Percentiles rank a stretch among this genome's conserved stretches.
These are phyloP conservation scores for Antennarius striatus DNA, from an alignment of 2,113 vertebrate species.

Conservation along the genomic window DNA sequence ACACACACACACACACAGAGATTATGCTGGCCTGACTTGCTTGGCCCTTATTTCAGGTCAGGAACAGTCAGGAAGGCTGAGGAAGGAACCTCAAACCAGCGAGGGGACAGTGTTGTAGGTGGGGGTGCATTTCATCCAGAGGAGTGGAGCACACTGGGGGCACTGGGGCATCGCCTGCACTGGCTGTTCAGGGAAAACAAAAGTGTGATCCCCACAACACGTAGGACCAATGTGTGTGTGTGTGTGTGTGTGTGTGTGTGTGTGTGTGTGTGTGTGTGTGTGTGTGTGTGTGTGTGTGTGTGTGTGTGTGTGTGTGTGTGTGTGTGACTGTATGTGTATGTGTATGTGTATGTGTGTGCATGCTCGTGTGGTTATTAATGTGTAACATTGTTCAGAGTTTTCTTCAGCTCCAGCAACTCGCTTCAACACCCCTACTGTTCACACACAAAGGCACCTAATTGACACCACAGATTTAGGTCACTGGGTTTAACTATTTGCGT, in stretches of 20 bases:
- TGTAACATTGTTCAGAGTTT: slow-evolving; percentile 69
- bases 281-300: slow-evolving; percentile 24
- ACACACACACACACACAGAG: slow-evolving; percentile 25
- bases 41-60: slow-evolving; percentile 75
- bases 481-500: slow-evolving; percentile 58
- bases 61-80: slow-evolving; percentile 47
- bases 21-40: slow-evolving; percentile 43
- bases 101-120: slow-evolving; percentile 40
- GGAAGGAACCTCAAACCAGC: slow-evolving; percentile 33
- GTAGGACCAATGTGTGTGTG: slow-evolving; percentile 28
- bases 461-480: slow-evolving; percentile 72
- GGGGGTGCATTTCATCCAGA: slow-evolving; percentile 61
- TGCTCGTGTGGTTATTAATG: slow-evolving; percentile 51
- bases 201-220: slow-evolving; percentile 67
- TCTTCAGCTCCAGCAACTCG: slow-evolving; percentile 69
- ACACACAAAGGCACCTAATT: slow-evolving; percentile 71
- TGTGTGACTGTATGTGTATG: slow-evolving; percentile 17
- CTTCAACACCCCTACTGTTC: slow-evolving; percentile 66
- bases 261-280: slow-evolving; percentile 37
- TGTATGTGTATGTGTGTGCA: slow-evolving; percentile 39
- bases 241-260: slow-evolving; percentile 18
- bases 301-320: slow-evolving; percentile 42
- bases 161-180: slow-evolving; percentile 69
- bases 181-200: slow-evolving; percentile 69
- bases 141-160: slow-evolving; percentile 74